phyloP scores from a whole-genome alignment of 35 echinoderm and acorn worm genomes.

The Acanthaster planci region DNA sequence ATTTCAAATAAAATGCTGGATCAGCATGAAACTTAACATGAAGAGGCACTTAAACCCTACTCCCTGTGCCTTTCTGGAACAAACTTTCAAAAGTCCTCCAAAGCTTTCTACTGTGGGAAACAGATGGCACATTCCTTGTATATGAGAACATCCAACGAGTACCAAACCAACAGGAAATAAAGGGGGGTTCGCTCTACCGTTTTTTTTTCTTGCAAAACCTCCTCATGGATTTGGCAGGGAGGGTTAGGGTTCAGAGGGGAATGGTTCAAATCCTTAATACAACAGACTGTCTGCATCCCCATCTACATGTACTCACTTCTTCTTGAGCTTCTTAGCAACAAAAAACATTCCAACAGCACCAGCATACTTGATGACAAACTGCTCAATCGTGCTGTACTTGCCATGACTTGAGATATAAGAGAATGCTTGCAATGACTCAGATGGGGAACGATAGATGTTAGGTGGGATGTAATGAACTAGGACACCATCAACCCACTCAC shows the following conservation, averaged over 20 bases:
- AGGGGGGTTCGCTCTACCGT: too few relatives aligned
- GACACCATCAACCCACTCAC: conserved; percentile 83
- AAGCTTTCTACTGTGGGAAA: not conserved
- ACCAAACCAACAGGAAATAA: too few relatives aligned
- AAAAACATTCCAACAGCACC: conserved; percentile 95
- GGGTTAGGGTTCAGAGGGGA: not conserved
- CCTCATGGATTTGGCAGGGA: too few relatives aligned
- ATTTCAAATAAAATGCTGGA: too few relatives aligned
- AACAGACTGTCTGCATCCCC: not conserved
- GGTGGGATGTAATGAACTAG: conserved; percentile 87
- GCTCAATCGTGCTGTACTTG: conserved; percentile 46
- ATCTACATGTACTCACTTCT: conserved; percentile 61
- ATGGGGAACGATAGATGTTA: conserved; percentile 85
- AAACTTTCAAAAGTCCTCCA: not conserved
- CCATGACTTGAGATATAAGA: conserved; percentile 74
- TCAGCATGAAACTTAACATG: too few relatives aligned
- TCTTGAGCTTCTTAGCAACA: conserved; percentile 84
- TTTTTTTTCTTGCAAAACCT: too few relatives aligned
- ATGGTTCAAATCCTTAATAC: not conserved
- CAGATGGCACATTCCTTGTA: not conserved
- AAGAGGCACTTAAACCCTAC: not conserved
- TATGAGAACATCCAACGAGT: not conserved
- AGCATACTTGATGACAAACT: conserved; percentile 79
- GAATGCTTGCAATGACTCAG: conserved; percentile 87
- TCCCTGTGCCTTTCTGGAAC: not conserved